Conservation (phyloP, 1,140 invertebrate genomes). For the Callitettix versicolor region DNA sequence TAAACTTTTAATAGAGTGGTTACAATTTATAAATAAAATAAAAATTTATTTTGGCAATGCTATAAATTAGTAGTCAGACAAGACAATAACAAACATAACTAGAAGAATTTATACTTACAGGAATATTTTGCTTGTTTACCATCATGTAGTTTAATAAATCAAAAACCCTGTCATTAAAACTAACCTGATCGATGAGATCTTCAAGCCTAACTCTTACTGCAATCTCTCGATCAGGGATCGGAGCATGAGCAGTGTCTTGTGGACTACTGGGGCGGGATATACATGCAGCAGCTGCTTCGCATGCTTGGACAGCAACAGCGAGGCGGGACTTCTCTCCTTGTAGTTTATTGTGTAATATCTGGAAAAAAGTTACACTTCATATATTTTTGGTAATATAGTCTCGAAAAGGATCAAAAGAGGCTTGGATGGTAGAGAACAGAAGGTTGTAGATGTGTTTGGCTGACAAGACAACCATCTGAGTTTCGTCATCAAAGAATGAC, state of each 20-base stretch:
- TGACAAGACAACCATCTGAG: no score
- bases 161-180: slow-evolving; percentile 16
- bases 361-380: slow-evolving; percentile 27
- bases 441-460: no score
- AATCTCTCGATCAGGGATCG: slow-evolving; percentile 71
- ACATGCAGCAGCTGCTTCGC: slow-evolving; percentile 82
- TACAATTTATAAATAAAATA: no score
- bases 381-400: no score
- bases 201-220: slow-evolving; percentile 72
- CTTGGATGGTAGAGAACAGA: no score
- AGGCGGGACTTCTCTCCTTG: slow-evolving; percentile 79
- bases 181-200: slow-evolving; percentile 83
- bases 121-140: no score
- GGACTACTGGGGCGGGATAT: slow-evolving; percentile 82
- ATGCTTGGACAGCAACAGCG: slow-evolving; percentile 75
- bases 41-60: no score
- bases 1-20: no score
- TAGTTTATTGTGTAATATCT: slow-evolving; percentile 72
- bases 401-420: no score
- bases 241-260: slow-evolving; percentile 65
- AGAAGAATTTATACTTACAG: slow-evolving; percentile 12
- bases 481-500: no score
- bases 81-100: no score
- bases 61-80: no score
- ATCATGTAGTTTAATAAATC: not conserved